Percentiles rank a stretch among this genome's conserved stretches.
phyloP scores from a whole-genome alignment of 2,113 vertebrate species.

The Empidonax alnorum region DNA sequence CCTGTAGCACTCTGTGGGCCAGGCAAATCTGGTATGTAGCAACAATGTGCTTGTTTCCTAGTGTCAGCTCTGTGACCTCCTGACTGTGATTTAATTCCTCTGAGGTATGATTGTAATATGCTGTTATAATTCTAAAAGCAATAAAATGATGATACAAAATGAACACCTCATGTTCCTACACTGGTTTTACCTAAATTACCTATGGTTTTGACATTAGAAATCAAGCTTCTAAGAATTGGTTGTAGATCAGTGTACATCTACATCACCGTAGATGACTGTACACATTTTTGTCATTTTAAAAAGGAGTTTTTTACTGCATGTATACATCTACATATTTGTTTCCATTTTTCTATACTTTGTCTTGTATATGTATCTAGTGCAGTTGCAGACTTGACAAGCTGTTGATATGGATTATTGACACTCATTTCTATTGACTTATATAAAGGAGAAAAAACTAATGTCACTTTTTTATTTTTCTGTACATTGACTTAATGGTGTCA shows the following conservation, averaged over 20 bases:
- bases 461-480: background rate
- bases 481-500: background rate
- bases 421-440: background rate
- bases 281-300: background rate
- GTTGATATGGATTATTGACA: background rate
- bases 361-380: background rate
- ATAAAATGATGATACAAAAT: background rate
- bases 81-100: background rate
- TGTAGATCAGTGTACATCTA: background rate
- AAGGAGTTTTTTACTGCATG: background rate
- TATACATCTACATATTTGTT: background rate
- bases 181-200: background rate
- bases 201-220: background rate
- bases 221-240: background rate
- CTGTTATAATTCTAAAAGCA: background rate
- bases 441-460: background rate
- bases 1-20: background rate
- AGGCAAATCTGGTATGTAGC: background rate
- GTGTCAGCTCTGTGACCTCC: background rate
- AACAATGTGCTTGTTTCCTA: background rate
- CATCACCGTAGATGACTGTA: rapidly evolving
- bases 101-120: background rate
- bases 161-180: background rate
- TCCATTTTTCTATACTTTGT: background rate
- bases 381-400: background rate